These are phyloP conservation scores for Calliphora vomitoria DNA, from an alignment of 2,888 invertebrate species.

Conservation along the genomic window DNA sequence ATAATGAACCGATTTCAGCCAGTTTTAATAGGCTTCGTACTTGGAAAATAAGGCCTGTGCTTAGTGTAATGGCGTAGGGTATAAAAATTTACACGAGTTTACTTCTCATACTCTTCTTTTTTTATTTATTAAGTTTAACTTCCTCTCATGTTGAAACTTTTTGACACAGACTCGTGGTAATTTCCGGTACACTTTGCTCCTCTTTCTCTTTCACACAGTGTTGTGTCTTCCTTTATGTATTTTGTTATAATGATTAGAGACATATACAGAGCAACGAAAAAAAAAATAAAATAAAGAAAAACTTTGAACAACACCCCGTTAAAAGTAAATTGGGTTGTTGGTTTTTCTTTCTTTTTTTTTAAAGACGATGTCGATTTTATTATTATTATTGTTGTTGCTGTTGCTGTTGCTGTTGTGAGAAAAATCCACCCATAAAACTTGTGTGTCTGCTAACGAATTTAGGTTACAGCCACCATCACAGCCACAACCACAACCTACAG, in stretches of 20 bases:
- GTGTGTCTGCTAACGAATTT: slow-evolving; percentile 58
- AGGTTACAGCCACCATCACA: slow-evolving; percentile 64
- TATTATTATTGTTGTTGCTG: slow-evolving; percentile 12
- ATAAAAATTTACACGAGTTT: slow-evolving; percentile 25
- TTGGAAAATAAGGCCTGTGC: too few relatives aligned
- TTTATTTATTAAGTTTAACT: slow-evolving; percentile 16
- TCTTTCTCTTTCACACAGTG: background rate
- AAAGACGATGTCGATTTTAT: background rate
- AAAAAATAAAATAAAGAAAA: background rate
- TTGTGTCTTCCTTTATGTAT: background rate
- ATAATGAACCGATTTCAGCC: too few relatives aligned
- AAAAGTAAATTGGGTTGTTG: slow-evolving; percentile 51
- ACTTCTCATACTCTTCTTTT: background rate
- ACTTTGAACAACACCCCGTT: slow-evolving; percentile 51
- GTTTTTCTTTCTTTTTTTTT: slow-evolving; percentile 5
- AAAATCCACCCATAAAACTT: slow-evolving; percentile 59
- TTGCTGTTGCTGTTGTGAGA: slow-evolving; percentile 4
- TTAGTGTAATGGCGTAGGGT: too few relatives aligned
- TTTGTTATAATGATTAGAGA: slow-evolving; percentile 36
- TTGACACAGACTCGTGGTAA: slow-evolving; percentile 35
- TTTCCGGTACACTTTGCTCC: slow-evolving; percentile 19
- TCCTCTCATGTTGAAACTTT: slow-evolving; percentile 21
- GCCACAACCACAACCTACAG: slow-evolving; percentile 81
- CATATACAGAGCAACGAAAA: background rate
- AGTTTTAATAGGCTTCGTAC: too few relatives aligned